phyloP scores from a whole-genome alignment of 1,140 invertebrate species.

The Ostrea edulis region DNA sequence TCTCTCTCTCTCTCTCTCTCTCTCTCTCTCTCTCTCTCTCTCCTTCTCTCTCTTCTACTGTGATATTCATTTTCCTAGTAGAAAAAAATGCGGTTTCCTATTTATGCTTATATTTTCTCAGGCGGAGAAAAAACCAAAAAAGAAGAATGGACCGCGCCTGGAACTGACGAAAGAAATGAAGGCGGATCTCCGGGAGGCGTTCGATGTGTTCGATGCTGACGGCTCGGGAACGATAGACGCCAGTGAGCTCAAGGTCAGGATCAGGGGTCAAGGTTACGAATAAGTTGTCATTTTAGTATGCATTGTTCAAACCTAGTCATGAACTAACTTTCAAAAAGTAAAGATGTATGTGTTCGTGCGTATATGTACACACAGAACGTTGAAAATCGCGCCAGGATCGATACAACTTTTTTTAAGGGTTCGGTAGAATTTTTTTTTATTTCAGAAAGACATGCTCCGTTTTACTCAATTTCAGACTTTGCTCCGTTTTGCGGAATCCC shows the following conservation, averaged over 20 bases:
- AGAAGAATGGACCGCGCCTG: constrained; percentile 17
- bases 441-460: no score
- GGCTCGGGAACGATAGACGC: constrained; percentile 52
- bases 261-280: background rate
- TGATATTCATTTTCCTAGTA: no score
- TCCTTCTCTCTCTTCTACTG: background rate
- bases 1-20: no score
- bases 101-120: background rate
- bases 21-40: no score
- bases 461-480: no score
- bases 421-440: no score
- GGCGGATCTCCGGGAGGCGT: constrained; percentile 48
- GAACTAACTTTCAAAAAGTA: background rate
- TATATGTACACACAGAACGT: no score
- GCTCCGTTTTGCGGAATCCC: no score
- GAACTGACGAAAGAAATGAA: constrained; percentile 47
- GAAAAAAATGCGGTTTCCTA: no score
- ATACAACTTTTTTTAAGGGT: no score
- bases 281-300: background rate
- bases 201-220: constrained; percentile 53
- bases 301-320: no score
- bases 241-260: constrained; percentile 48
- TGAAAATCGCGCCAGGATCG: no score
- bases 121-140: constrained; percentile 15
- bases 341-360: background rate